Conservation (phyloP, 2,113 vertebrate genomes). For the Salminus brasiliensis region DNA sequence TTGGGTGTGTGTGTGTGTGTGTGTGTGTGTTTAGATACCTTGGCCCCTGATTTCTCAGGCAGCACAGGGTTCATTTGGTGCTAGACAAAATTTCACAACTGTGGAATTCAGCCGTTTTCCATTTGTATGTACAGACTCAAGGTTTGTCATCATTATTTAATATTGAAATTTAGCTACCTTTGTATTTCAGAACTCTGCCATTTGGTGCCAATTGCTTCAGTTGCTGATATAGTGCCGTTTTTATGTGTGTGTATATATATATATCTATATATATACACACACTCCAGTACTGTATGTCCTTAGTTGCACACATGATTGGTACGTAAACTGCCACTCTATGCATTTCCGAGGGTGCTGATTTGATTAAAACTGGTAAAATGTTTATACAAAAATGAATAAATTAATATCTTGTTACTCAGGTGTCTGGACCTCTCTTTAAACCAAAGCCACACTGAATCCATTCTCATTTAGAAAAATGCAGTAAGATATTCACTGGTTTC, state of each 20-base stretch:
- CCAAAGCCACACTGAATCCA: slow-evolving; percentile 27
- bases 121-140: slow-evolving; percentile 15
- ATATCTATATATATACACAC: too few species aligned
- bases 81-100: slow-evolving; percentile 71
- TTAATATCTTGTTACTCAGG: slow-evolving; percentile 76
- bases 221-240: slow-evolving; percentile 68
- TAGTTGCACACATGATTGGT: slow-evolving; percentile 78
- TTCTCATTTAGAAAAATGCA: too few species aligned
- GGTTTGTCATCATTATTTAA: slow-evolving; percentile 69
- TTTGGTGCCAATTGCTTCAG: slow-evolving; percentile 62
- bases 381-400: slow-evolving; percentile 59
- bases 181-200: slow-evolving; percentile 53
- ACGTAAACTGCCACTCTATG: slow-evolving; percentile 75
- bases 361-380: slow-evolving; percentile 68
- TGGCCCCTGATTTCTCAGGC: slow-evolving; percentile 19
- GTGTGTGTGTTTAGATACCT: slow-evolving; percentile 31
- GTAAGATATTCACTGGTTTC: too few species aligned
- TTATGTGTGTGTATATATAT: slow-evolving; percentile 59
- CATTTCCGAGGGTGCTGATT: slow-evolving; percentile 84
- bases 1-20: slow-evolving; percentile 12
- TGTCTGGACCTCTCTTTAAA: slow-evolving; percentile 54
- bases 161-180: slow-evolving; percentile 61
- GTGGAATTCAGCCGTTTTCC: slow-evolving; percentile 61
- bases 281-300: slow-evolving; percentile 80
- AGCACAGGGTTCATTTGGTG: slow-evolving; percentile 60